These are phyloP conservation scores for Conistra vaccinii DNA, from an alignment of 2,888 invertebrate species.

Conservation along the genomic window DNA sequence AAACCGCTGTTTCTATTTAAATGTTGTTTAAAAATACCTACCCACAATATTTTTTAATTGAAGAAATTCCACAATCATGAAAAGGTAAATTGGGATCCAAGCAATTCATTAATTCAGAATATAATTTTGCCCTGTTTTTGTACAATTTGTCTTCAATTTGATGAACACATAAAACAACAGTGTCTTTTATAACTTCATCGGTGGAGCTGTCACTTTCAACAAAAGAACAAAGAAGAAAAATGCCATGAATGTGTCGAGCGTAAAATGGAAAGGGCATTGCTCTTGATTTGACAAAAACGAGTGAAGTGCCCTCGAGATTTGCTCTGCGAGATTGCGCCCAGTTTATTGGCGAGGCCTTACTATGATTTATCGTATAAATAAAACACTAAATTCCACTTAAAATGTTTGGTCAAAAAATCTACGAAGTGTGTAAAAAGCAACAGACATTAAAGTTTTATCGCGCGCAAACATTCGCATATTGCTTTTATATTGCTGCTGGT, in stretches of 20 bases:
- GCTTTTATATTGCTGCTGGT: conserved; percentile 49
- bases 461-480: conserved; percentile 48
- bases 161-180: conserved; percentile 8
- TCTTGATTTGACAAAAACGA: conserved; percentile 81
- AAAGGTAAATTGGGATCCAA: conserved; percentile 13
- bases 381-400: conserved; percentile 50
- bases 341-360: conserved; percentile 73
- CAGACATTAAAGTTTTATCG: conserved; percentile 62
- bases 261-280: conserved; percentile 65
- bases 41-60: background rate
- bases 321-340: conserved; percentile 75
- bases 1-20: background rate
- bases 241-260: conserved; percentile 66
- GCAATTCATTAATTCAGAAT: conserved; percentile 12
- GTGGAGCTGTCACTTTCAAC: conserved; percentile 27
- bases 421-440: conserved; percentile 40
- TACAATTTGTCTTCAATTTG: conserved; percentile 14
- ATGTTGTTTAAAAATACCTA: background rate
- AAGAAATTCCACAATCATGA: background rate
- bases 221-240: conserved; percentile 64
- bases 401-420: conserved; percentile 46
- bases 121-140: background rate
- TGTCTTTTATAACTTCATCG: conserved; percentile 21
- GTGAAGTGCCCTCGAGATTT: conserved; percentile 76
- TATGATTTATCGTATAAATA: conserved; percentile 68